A percentile compares a stretch with the other conserved stretches of the same genome.
Conservation (phyloP, 2,113 vertebrate genomes). For the Amphiprion percula region DNA sequence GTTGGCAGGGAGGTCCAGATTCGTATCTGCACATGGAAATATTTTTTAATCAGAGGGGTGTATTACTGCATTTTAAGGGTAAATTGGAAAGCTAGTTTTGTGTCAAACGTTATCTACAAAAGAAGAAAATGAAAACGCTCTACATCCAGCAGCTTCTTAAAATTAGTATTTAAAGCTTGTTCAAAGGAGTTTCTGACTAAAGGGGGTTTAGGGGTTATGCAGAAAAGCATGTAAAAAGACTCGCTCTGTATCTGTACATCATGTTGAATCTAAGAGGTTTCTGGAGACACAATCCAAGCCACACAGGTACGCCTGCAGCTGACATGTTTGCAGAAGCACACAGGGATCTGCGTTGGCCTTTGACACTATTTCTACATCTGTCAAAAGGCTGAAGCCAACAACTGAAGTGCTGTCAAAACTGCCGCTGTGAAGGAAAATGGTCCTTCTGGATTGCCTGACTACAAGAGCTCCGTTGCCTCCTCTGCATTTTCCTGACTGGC, state of each 20-base stretch:
- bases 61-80: conserved; percentile 6
- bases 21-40: conserved; percentile 15
- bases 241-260: conserved; percentile 15
- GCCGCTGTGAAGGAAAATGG: conserved; percentile 25
- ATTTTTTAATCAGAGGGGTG: not conserved
- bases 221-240: conserved; percentile 23
- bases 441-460: conserved; percentile 27
- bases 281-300: conserved; percentile 25
- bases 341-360: conserved; percentile 57
- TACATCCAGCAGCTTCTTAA: not conserved
- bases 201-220: not conserved
- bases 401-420: conserved; percentile 47
- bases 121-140: conserved; percentile 9
- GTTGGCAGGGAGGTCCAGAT: conserved; percentile 7
- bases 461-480: conserved; percentile 12
- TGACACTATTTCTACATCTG: conserved; percentile 58
- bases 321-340: conserved; percentile 40
- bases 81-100: conserved; percentile 14
- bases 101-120: not conserved
- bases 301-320: conserved; percentile 30
- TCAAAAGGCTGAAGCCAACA: conserved; percentile 51
- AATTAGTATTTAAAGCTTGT: conserved; percentile 17
- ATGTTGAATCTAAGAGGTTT: conserved; percentile 24
- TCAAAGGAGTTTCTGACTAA: conserved; percentile 5
- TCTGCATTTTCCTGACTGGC: conserved; percentile 26